A percentile compares a stretch with the other conserved stretches of the same genome.
Evolutionary conservation across 2,888 invertebrate genomes (phyloP).

Genomic region (Acleris holmiana): DNA sequence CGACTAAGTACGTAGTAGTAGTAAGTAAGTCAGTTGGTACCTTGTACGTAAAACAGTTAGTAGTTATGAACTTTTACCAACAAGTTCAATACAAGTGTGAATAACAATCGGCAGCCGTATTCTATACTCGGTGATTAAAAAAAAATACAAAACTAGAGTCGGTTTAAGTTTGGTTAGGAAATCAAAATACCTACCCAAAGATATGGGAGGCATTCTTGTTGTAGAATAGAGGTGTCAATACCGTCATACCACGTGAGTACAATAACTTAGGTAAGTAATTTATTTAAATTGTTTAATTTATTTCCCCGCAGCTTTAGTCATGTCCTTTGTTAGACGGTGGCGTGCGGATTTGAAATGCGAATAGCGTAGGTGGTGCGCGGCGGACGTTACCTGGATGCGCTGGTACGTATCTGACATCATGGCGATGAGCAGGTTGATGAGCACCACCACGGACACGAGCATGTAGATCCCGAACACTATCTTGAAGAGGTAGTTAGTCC

Average conservation of each 20-base stretch:
- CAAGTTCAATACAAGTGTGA: too few relatives aligned
- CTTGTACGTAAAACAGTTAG: too few relatives aligned
- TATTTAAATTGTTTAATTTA: conserved; percentile 27
- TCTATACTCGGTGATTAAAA: too few relatives aligned
- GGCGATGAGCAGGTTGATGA: conserved; percentile 99
- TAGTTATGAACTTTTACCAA: too few relatives aligned
- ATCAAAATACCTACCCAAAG: background rate
- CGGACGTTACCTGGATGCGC: conserved; percentile 94
- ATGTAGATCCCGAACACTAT: conserved; percentile 97
- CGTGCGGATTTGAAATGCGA: conserved; percentile 32
- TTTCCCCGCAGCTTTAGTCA: conserved; percentile 23
- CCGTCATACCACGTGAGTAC: conserved; percentile 1
- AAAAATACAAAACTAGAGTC: too few relatives aligned
- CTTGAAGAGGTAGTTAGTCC: conserved; percentile 95
- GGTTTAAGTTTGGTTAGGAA: too few relatives aligned
- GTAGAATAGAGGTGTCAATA: background rate
- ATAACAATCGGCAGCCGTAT: too few relatives aligned
- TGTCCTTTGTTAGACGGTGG: conserved; percentile 22
- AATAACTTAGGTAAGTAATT: conserved; percentile 9
- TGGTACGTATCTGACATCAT: conserved; percentile 99
- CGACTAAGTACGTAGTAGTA: too few relatives aligned
- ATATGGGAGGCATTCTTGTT: background rate
- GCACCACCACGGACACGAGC: conserved; percentile 99
- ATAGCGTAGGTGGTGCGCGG: conserved; percentile 31
- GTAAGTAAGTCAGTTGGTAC: too few relatives aligned